These are phyloP conservation scores for Pandemis heparana DNA, from an alignment of 2,888 invertebrate species.

Conservation along the genomic window DNA sequence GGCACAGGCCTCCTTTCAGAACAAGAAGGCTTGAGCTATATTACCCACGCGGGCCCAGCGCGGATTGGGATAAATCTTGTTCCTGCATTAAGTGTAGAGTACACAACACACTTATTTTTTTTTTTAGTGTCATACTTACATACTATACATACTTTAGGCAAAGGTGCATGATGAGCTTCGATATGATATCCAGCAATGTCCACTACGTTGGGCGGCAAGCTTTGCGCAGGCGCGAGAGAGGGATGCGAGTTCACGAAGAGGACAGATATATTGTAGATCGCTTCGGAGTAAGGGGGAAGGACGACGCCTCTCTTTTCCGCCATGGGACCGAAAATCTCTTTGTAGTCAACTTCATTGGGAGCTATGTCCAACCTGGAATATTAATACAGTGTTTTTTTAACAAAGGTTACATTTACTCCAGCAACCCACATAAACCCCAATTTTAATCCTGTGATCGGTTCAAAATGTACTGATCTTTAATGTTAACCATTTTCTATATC, in stretches of 20 bases:
- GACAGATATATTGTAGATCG: conserved; percentile 37
- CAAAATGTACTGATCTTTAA: no score
- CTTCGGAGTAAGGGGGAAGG: conserved; percentile 39
- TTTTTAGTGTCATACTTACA: no score
- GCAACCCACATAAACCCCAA: no score
- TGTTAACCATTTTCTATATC: no score
- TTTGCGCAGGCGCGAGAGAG: conserved; percentile 54
- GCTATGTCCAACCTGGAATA: conserved; percentile 50
- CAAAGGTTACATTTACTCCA: not conserved
- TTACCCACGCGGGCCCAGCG: no score
- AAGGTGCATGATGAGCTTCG: conserved; percentile 53
- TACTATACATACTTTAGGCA: conserved; percentile 61
- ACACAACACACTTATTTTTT: no score
- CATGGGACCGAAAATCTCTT: conserved; percentile 40
- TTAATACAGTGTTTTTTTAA: not conserved
- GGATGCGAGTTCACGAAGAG: conserved; percentile 65
- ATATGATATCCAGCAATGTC: conserved; percentile 70
- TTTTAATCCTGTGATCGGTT: no score
- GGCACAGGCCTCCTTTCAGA: no score
- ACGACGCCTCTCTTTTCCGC: conserved; percentile 38
- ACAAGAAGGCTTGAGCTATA: no score
- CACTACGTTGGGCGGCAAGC: conserved; percentile 64
- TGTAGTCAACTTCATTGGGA: conserved; percentile 48
- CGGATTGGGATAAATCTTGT: no score
- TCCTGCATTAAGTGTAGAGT: no score